A percentile compares a stretch with the other conserved stretches of the same genome.
Conservation (phyloP, 2,888 invertebrate species). For the Nephrotoma appendiculata region DNA sequence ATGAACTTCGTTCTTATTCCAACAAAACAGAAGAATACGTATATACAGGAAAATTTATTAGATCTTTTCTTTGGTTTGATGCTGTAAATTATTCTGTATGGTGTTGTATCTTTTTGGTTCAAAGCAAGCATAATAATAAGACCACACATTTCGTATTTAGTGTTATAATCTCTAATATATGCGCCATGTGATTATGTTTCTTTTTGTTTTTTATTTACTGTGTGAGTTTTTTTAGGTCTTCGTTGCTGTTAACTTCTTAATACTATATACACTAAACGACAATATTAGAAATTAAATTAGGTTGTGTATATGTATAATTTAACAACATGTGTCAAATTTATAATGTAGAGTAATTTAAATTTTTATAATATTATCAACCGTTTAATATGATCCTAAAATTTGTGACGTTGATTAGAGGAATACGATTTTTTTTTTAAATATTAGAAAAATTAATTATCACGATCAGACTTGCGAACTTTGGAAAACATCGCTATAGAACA, state of each 20-base stretch:
- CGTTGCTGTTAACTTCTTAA: background rate
- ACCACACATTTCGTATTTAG: background rate
- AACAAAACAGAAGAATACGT: background rate
- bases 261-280: background rate
- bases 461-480: no score
- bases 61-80: background rate
- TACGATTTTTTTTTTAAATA: no score
- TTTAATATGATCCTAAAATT: background rate
- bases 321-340: background rate
- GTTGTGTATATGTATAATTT: background rate
- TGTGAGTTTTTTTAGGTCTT: background rate
- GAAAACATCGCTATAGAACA: no score
- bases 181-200: constrained; percentile 1
- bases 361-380: background rate
- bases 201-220: background rate
- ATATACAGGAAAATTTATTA: constrained; percentile 1
- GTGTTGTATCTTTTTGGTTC: background rate
- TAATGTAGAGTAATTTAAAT: background rate
- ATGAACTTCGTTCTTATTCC: background rate
- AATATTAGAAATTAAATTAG: background rate
- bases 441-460: no score
- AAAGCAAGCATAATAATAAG: background rate
- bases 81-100: background rate
- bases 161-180: background rate
- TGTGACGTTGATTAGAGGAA: background rate